Evolutionary conservation across 2,888 invertebrate species (phyloP).

Genomic region (Drosophila rubida): DNA sequence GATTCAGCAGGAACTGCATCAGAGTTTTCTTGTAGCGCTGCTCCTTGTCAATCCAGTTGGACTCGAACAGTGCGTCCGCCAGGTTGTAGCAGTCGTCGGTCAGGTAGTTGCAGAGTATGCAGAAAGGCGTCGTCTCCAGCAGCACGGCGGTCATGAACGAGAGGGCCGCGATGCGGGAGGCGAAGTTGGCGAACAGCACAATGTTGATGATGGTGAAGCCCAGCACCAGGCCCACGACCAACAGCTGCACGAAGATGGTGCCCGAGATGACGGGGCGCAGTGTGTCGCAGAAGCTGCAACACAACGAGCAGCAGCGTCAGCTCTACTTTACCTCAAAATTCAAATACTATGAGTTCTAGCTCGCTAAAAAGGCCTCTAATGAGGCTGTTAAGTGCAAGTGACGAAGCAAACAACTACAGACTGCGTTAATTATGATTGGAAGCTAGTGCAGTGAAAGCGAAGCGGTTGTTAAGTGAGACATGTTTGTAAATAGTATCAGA

Average conservation of each 20-base stretch:
- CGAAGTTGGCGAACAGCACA: conserved; percentile 63
- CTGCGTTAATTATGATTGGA: too few species aligned
- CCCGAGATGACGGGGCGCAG: conserved; percentile 73
- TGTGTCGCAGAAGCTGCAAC: conserved; percentile 58
- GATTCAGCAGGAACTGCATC: conserved; percentile 64
- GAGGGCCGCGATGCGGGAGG: conserved; percentile 63
- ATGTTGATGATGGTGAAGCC: conserved; percentile 75
- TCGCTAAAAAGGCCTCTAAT: too few species aligned
- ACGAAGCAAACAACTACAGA: too few species aligned
- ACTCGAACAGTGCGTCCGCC: conserved; percentile 72
- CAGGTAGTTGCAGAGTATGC: conserved; percentile 72
- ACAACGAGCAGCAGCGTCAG: neutral
- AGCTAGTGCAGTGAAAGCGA: too few species aligned
- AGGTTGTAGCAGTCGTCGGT: conserved; percentile 64
- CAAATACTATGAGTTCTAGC: too few species aligned
- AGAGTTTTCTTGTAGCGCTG: conserved; percentile 63
- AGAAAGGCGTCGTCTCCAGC: conserved; percentile 76
- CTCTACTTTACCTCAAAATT: neutral
- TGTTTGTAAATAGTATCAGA: too few species aligned
- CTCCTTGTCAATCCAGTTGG: conserved; percentile 69
- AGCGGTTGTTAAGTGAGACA: too few species aligned
- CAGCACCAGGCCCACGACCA: conserved; percentile 70
- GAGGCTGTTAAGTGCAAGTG: too few species aligned
- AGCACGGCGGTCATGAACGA: conserved; percentile 62
- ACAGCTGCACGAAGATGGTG: conserved; percentile 76